phyloP scores from a whole-genome alignment of 2,113 vertebrate species.

The Prietella phreatophila region DNA sequence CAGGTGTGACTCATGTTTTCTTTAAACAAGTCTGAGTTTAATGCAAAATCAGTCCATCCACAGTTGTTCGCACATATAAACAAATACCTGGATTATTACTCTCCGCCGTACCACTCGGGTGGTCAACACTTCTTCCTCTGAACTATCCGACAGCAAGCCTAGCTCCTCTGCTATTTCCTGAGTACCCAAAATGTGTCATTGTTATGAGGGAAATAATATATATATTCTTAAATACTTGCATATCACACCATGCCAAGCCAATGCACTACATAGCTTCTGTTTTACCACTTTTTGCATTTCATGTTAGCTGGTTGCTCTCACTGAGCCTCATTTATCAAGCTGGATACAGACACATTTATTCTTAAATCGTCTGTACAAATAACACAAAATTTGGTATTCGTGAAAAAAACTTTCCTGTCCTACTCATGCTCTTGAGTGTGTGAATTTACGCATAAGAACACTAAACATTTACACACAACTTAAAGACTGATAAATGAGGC shows the following conservation, averaged over 20 bases:
- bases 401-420: background rate
- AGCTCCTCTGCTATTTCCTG: constrained; percentile 90
- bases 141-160: constrained; percentile 87
- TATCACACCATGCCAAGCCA: constrained; percentile 39
- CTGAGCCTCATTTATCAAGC: background rate
- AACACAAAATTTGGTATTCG: background rate
- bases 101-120: constrained; percentile 93
- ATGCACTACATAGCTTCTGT: background rate
- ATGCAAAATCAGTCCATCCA: background rate
- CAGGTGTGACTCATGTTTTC: background rate
- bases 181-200: constrained; percentile 73
- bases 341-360: background rate
- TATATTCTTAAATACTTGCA: background rate
- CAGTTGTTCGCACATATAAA: background rate
- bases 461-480: background rate
- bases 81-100: constrained; percentile 94
- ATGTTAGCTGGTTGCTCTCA: background rate
- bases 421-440: background rate
- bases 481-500: background rate
- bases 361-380: background rate
- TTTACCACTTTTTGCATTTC: background rate
- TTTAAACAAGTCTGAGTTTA: background rate
- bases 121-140: constrained; percentile 91
- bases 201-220: constrained; percentile 47
- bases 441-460: background rate